These are phyloP conservation scores for Corythaeola cristata DNA, from an alignment of 2,113 vertebrate species.

Conservation along the genomic window DNA sequence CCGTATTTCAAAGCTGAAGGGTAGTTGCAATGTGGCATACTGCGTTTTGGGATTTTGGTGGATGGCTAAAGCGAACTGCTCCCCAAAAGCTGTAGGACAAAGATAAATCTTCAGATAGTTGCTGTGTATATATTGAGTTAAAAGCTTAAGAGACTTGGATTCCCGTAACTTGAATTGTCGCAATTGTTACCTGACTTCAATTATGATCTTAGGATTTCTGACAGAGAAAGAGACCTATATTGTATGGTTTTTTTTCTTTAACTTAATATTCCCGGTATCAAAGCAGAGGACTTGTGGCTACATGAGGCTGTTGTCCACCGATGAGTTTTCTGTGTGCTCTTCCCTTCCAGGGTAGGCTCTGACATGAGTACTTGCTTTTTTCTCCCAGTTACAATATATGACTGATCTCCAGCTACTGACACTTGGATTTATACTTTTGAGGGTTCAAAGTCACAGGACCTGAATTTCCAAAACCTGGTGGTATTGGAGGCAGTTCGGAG, in stretches of 20 bases:
- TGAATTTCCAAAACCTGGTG: neutral
- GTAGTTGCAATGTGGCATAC: neutral
- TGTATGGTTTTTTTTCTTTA: neutral
- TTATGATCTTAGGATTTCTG: neutral
- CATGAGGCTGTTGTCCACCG: accelerated
- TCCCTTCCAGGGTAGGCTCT: neutral
- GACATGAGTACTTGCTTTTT: neutral
- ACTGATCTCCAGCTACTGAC: neutral
- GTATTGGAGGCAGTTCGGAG: neutral
- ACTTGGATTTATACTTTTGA: neutral
- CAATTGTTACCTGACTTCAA: neutral
- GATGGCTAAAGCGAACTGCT: neutral
- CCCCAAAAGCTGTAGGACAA: neutral
- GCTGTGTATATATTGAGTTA: neutral
- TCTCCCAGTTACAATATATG: neutral
- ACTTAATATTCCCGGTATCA: neutral
- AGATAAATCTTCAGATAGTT: neutral
- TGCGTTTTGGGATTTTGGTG: neutral
- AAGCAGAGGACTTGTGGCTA: neutral
- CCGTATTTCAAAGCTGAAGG: neutral
- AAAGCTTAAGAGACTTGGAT: neutral
- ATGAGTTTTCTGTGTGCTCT: neutral
- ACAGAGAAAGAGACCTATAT: neutral
- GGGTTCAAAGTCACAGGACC: neutral
- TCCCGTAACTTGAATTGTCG: neutral